Evolutionary conservation across 53 echinoderm and acorn worm species (phyloP).

Genomic region (Patiria pectinifera): DNA sequence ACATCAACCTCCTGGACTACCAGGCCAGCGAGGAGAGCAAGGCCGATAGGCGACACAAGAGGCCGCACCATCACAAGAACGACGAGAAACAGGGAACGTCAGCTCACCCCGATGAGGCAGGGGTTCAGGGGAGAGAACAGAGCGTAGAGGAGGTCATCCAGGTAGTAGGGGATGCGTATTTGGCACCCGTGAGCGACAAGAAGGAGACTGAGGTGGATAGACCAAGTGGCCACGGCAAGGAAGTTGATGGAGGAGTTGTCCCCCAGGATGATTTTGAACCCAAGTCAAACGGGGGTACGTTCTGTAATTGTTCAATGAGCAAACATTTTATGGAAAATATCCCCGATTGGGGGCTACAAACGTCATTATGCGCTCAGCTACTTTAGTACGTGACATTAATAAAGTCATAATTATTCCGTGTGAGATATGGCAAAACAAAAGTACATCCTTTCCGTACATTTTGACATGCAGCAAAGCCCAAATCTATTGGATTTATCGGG

Average conservation of each 20-base stretch:
- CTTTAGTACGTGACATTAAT: no score
- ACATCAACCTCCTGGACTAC: conserved; percentile 55
- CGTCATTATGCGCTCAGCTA: no score
- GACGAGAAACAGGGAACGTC: not conserved
- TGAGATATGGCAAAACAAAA: no score
- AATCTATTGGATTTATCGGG: conserved; percentile 6
- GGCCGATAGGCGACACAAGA: not conserved
- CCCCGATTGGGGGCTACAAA: no score
- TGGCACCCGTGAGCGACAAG: not conserved
- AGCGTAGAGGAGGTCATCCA: not conserved
- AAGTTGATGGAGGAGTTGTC: not conserved
- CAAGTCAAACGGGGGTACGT: conserved; percentile 8
- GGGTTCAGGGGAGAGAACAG: not conserved
- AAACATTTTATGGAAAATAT: no score
- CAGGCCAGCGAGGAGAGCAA: conserved; percentile 30
- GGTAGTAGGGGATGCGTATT: not conserved
- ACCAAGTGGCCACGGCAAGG: not conserved
- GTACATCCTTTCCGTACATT: no score
- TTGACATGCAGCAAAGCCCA: conserved; percentile 1
- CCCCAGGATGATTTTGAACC: not conserved
- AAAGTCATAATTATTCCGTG: no score
- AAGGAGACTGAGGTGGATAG: not conserved
- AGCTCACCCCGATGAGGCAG: not conserved
- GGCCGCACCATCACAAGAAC: not conserved
- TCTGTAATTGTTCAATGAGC: not conserved